These are phyloP conservation scores for Ianthella basta DNA, from an alignment of 37 sponge, comb jelly and placozoan genomes.

Conservation along the genomic window DNA sequence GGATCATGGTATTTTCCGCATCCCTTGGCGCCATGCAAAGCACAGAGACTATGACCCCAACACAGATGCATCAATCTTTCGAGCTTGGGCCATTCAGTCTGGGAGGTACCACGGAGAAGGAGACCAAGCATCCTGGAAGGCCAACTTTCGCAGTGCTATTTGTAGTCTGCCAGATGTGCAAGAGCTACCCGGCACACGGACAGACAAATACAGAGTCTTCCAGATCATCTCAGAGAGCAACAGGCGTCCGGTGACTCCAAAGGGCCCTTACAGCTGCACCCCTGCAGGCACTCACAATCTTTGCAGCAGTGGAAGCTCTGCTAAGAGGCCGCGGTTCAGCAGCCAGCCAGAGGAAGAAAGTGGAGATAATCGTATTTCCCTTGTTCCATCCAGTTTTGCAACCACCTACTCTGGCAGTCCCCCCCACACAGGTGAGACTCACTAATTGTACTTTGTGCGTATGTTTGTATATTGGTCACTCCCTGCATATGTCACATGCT, in stretches of 20 bases:
- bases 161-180: constrained; percentile 35
- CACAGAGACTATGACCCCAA: constrained; percentile 14
- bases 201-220: constrained; percentile 26
- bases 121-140: constrained; percentile 38
- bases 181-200: constrained; percentile 8
- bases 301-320: no score
- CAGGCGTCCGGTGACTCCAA: not conserved
- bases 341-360: no score
- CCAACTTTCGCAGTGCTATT: constrained; percentile 41
- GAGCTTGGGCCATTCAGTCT: constrained; percentile 41
- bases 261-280: not conserved
- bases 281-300: no score
- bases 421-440: no score
- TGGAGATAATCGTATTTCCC: no score
- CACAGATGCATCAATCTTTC: constrained; percentile 36
- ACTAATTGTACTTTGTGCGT: no score
- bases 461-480: no score
- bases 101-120: constrained; percentile 24
- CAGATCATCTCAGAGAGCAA: not conserved
- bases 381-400: no score
- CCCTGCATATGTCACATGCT: no score
- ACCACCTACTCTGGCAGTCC: no score
- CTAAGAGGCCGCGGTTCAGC: no score
- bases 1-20: constrained; percentile 25
- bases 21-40: constrained; percentile 39